Percentiles rank a stretch among this genome's conserved stretches.
These are phyloP conservation scores for Poeciliopsis presidionis DNA, from an alignment of 2,797 vertebrate genomes.

Conservation along the genomic window DNA sequence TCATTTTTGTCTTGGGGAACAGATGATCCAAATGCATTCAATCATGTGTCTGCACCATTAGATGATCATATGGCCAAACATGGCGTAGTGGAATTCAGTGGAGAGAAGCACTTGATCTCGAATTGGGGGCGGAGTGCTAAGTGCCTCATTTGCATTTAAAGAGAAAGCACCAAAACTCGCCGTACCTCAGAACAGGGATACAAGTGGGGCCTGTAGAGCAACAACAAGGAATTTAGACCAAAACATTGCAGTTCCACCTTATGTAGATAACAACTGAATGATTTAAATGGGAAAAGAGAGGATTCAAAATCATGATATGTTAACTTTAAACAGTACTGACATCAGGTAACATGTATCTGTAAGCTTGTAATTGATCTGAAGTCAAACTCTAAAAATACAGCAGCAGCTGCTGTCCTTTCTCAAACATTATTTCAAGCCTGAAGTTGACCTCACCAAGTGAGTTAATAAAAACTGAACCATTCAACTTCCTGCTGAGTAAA, in stretches of 20 bases:
- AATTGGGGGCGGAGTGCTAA: neutral
- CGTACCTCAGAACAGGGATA: neutral
- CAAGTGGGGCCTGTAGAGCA: neutral
- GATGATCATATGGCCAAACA: too few relatives aligned
- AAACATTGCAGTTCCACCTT: neutral
- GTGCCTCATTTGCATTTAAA: neutral
- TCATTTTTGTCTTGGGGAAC: neutral
- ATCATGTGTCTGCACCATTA: neutral
- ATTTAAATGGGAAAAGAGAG: neutral
- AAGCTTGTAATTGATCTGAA: neutral
- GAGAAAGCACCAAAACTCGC: neutral
- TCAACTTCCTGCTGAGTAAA: conserved; percentile 43
- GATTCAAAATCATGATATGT: neutral
- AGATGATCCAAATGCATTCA: neutral
- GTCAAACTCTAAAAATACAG: conserved; percentile 12
- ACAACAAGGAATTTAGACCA: neutral
- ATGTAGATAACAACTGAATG: neutral
- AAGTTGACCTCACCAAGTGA: conserved; percentile 43
- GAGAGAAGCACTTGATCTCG: too few relatives aligned
- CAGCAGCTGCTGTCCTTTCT: conserved; percentile 21
- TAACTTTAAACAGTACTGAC: neutral
- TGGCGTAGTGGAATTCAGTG: too few relatives aligned
- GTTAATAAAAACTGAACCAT: conserved; percentile 44
- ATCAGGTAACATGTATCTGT: conserved; percentile 6
- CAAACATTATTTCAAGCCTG: conserved; percentile 19